Base-by-base conservation (phyloP, 2,888 invertebrate species). In the Temnothorax unifasciatus region DNA sequence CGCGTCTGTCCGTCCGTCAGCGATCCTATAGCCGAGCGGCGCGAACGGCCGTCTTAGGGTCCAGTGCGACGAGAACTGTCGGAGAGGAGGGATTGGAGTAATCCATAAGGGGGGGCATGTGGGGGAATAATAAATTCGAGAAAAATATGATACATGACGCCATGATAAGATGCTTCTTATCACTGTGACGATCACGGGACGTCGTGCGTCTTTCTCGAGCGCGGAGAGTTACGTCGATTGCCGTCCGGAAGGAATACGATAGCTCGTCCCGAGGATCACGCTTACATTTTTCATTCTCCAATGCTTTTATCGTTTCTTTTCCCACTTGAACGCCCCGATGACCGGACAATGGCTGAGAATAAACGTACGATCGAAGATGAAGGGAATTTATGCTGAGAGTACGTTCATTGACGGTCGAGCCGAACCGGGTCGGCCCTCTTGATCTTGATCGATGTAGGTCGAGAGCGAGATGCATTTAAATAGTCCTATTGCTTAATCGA, bases 371-470 rank as follows among this genome's bases (percentile, higher is more conserved):
- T 77, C 57, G 73, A 47, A 38, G 57, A 81, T 3, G 52, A 34
- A n/a, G 34, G 47, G 34, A 59, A 47, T 81, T 81, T 71, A 61
- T 47, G 44, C 34, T 38, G 59, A 44, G 15, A 54, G n/a, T 41
- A 77, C 73, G 54, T 52, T 71, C 47, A 50, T 79, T 59, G 71
- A 71, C 18, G 68, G 25, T 41, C 77, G 41, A 38, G 44, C 68
- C 71, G 54, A 77, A 68, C 25, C 68, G 79, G 47, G 34, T 50
- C 68, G 8, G 9, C 38, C n/a, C 47, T 59, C 59, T 71, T 44
- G 71, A 81, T 81, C 73, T 47, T 47, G 71, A 81, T 81, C 73
- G 79, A 81, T 81, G 59, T 38, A 61, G 71, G 25, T 59, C 59
- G 79, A 59, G 69, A 44, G 44, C 59, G 47, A 81, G 29, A 11